These are phyloP conservation scores for Discoglossus pictus DNA, from an alignment of 2,797 vertebrate genomes.

Conservation along the genomic window DNA sequence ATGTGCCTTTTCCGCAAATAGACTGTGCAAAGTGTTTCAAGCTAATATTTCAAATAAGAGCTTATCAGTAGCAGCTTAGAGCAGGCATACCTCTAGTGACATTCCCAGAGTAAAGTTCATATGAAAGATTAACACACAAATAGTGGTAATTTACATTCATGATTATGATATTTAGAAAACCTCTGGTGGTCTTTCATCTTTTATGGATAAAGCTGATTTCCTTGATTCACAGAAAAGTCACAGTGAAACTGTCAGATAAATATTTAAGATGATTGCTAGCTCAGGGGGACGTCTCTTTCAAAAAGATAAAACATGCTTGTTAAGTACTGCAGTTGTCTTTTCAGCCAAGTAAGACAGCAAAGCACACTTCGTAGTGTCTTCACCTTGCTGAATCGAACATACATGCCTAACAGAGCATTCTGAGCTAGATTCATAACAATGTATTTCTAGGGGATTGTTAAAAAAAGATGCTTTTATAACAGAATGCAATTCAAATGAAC, in stretches of 20 bases:
- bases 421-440: slow-evolving; percentile 48
- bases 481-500: slow-evolving; percentile 58
- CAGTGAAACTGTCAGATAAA: slow-evolving; percentile 59
- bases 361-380: slow-evolving; percentile 49
- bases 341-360: slow-evolving; percentile 53
- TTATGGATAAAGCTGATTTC: slow-evolving; percentile 54
- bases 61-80: slow-evolving; percentile 20
- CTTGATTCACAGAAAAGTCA: slow-evolving; percentile 55
- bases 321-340: slow-evolving; percentile 59
- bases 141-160: slow-evolving; percentile 33
- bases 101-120: slow-evolving; percentile 21
- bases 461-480: slow-evolving; percentile 61
- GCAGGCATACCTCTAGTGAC: slow-evolving; percentile 13
- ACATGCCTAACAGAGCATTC: slow-evolving; percentile 54
- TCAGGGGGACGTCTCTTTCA: slow-evolving; percentile 58
- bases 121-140: slow-evolving; percentile 30
- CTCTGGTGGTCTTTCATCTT: slow-evolving; percentile 51
- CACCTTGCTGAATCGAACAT: slow-evolving; percentile 56
- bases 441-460: slow-evolving; percentile 48
- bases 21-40: slow-evolving; percentile 18
- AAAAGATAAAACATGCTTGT: slow-evolving; percentile 57
- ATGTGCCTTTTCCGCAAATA: slow-evolving; percentile 21
- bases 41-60: slow-evolving; percentile 30
- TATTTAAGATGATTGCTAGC: slow-evolving; percentile 63
- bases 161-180: slow-evolving; percentile 37